Evolutionary conservation across 2,113 vertebrate genomes (phyloP).

Genomic region (Rhinolophus sinicus): DNA sequence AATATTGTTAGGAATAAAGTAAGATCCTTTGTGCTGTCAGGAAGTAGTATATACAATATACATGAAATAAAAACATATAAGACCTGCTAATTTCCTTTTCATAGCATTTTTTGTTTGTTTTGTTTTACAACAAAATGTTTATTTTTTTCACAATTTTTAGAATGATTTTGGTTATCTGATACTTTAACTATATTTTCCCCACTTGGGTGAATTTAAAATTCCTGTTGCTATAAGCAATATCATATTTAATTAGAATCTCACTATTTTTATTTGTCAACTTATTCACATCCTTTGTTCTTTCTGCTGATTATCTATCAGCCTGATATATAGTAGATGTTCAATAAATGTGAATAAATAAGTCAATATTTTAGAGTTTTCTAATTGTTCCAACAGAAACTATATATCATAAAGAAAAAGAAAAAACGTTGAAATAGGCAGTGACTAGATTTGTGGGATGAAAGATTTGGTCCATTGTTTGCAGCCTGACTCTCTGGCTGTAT

Average conservation of each 20-base stretch:
- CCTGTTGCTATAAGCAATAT: background rate
- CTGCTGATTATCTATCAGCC: background rate
- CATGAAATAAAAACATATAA: background rate
- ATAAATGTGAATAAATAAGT: slow-evolving; percentile 27
- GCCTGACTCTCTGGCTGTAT: background rate
- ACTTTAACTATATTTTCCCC: background rate
- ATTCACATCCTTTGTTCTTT: background rate
- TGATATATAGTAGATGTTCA: background rate
- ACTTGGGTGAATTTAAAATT: slow-evolving; percentile 4
- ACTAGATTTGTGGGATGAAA: background rate
- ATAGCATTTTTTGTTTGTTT: background rate
- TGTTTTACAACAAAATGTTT: background rate
- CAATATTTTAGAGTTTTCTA: slow-evolving; percentile 17
- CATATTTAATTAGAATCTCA: slow-evolving; percentile 24
- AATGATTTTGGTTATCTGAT: background rate
- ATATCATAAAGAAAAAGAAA: background rate
- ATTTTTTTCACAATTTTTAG: background rate
- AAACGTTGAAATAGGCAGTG: background rate
- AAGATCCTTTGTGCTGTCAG: background rate
- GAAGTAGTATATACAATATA: background rate
- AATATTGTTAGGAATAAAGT: slow-evolving; percentile 10
- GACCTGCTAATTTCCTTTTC: background rate
- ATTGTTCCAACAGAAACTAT: background rate
- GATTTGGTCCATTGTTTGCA: background rate
- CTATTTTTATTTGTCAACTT: background rate